Conservation (phyloP, 2,113 vertebrate species). For the Labeo catla region DNA sequence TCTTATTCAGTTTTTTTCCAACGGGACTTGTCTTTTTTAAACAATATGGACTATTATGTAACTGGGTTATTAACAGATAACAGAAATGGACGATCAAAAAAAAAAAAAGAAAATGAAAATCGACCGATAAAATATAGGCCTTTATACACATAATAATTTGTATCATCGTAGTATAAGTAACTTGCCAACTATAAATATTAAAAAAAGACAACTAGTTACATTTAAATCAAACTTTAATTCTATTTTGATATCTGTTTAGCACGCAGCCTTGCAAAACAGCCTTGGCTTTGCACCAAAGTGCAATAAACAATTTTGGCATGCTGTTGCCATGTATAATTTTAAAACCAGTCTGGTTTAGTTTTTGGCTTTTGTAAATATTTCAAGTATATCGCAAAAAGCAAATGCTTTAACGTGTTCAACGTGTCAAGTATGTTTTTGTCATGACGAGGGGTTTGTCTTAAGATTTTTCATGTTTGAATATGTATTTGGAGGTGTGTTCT, state of each 20-base stretch:
- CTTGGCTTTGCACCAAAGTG: background rate
- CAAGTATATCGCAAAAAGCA: background rate
- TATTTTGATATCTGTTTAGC: background rate
- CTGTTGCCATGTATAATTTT: background rate
- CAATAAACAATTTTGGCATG: background rate
- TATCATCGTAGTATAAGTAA: background rate
- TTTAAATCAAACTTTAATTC: background rate
- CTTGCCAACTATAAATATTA: background rate
- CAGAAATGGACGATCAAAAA: background rate
- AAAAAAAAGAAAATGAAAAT: background rate
- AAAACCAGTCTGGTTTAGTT: background rate
- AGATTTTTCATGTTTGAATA: background rate
- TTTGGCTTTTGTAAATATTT: background rate
- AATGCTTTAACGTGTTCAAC: background rate
- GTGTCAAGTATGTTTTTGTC: background rate
- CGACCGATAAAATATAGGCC: too few species aligned
- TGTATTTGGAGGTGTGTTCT: slow-evolving; percentile 30
- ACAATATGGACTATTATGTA: background rate
- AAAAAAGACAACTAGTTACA: background rate
- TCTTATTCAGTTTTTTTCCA: background rate
- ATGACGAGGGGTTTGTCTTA: background rate
- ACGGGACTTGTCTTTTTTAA: background rate
- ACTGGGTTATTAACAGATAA: too few species aligned
- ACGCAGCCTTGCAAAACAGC: background rate
- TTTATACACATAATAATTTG: too few species aligned